Evolutionary conservation across 64 coral and sea anemone species (phyloP).

Genomic region (Montipora cactus): DNA sequence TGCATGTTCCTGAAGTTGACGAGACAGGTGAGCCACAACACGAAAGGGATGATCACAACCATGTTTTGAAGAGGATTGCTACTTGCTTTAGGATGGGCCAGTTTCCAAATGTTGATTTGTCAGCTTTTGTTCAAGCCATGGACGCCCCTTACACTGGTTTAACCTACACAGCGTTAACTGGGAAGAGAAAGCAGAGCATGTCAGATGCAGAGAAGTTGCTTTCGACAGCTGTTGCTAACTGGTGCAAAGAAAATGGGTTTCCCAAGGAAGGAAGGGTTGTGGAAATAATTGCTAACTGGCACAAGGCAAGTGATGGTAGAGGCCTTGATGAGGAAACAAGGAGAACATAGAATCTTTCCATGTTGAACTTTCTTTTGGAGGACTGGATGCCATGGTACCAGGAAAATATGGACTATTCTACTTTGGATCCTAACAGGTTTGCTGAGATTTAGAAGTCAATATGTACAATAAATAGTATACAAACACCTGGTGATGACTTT

Average conservation of each 20-base stretch:
- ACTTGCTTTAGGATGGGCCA: conserved; percentile 24
- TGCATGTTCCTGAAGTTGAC: conserved; percentile 69
- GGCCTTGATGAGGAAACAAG: conserved; percentile 59
- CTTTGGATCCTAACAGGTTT: conserved; percentile 47
- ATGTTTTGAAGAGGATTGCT: conserved; percentile 64
- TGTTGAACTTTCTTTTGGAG: conserved; percentile 53
- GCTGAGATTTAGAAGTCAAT: background rate
- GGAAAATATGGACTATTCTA: conserved; percentile 43
- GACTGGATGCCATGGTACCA: conserved; percentile 70
- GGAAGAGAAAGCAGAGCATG: conserved; percentile 67
- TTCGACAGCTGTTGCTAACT: conserved; percentile 33
- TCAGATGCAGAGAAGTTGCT: conserved; percentile 71
- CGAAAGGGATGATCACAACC: conserved; percentile 79
- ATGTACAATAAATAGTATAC: background rate
- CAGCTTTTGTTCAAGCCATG: conserved; percentile 38
- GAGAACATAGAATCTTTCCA: conserved; percentile 34
- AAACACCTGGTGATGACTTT: background rate
- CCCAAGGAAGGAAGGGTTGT: conserved; percentile 47
- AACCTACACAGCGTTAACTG: conserved; percentile 72
- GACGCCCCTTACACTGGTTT: conserved; percentile 58
- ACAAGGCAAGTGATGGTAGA: conserved; percentile 77
- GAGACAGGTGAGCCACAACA: conserved; percentile 27
- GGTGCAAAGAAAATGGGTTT: background rate
- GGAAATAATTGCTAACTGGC: conserved; percentile 40
- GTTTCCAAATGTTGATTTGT: conserved; percentile 52